A percentile compares a stretch with the other conserved stretches of the same genome.
phyloP scores from a whole-genome alignment of 1,140 invertebrate genomes.

The Belonocnema kinseyi region DNA sequence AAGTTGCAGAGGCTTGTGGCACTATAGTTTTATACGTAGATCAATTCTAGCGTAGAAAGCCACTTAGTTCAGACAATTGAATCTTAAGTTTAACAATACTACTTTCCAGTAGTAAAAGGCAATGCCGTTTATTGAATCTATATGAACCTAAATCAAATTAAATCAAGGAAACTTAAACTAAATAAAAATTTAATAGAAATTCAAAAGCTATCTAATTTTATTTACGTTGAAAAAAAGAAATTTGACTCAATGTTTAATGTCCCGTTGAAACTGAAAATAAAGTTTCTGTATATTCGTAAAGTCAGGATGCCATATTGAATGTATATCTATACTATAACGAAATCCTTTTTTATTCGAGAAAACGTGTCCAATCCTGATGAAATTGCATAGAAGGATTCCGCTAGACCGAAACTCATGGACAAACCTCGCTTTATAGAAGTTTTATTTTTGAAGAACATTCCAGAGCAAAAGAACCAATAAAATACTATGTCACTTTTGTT shows the following conservation, averaged over 20 bases:
- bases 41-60: background rate
- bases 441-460: background rate
- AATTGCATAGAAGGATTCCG: constrained; percentile 14
- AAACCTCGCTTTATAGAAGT: constrained; percentile 10
- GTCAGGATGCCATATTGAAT: too few species aligned
- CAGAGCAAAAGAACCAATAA: background rate
- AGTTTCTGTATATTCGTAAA: too few species aligned
- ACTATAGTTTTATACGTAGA: background rate
- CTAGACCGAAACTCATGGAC: background rate
- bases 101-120: too few species aligned
- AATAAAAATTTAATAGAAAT: too few species aligned
- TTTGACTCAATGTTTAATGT: too few species aligned
- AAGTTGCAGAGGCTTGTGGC: background rate
- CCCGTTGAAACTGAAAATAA: too few species aligned
- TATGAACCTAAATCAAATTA: too few species aligned
- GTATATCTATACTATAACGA: background rate
- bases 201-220: too few species aligned
- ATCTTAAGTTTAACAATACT: background rate
- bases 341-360: background rate
- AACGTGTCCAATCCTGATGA: background rate
- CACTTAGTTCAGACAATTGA: constrained; percentile 4
- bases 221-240: too few species aligned
- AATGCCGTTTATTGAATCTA: too few species aligned
- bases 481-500: background rate
- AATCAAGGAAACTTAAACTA: too few species aligned